Percentiles rank a stretch among this genome's conserved stretches.
Evolutionary conservation across 2,113 vertebrate species (phyloP).

Genomic region (Ochotona curzoniae): DNA sequence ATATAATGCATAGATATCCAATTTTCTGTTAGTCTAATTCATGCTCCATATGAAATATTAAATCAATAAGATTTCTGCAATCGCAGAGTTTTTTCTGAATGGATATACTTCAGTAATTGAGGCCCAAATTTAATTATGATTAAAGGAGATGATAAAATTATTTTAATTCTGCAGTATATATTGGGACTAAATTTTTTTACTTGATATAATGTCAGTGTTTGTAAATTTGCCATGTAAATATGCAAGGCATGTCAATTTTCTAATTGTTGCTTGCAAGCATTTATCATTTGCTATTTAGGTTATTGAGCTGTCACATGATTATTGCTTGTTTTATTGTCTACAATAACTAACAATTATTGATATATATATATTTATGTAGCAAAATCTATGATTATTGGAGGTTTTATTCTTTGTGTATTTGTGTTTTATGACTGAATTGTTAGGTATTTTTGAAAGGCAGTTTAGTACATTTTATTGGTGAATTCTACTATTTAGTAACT

Average conservation of each 20-base stretch:
- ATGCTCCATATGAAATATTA: not conserved
- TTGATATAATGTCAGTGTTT: not conserved
- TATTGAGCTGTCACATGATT: constrained; percentile 12
- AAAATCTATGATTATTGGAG: not conserved
- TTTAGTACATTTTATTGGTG: not conserved
- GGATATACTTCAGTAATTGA: not conserved
- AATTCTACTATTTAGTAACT: constrained; percentile 24
- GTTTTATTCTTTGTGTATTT: not conserved
- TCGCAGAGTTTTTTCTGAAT: not conserved
- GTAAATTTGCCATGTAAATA: not conserved
- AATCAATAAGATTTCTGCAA: not conserved
- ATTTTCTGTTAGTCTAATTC: too few species aligned
- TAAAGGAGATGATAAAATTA: not conserved
- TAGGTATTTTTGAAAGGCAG: not conserved
- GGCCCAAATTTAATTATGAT: not conserved
- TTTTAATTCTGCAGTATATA: constrained; percentile 5
- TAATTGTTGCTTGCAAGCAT: not conserved
- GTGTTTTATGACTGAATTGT: not conserved
- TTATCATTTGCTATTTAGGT: constrained; percentile 45
- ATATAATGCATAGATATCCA: too few species aligned
- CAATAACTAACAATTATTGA: not conserved
- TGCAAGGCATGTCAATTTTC: not conserved
- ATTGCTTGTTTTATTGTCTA: not conserved
- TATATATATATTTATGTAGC: not conserved
- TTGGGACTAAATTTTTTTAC: not conserved